Base-by-base conservation (phyloP, 2,888 invertebrate species). In the Drosophila longiperda region DNA sequence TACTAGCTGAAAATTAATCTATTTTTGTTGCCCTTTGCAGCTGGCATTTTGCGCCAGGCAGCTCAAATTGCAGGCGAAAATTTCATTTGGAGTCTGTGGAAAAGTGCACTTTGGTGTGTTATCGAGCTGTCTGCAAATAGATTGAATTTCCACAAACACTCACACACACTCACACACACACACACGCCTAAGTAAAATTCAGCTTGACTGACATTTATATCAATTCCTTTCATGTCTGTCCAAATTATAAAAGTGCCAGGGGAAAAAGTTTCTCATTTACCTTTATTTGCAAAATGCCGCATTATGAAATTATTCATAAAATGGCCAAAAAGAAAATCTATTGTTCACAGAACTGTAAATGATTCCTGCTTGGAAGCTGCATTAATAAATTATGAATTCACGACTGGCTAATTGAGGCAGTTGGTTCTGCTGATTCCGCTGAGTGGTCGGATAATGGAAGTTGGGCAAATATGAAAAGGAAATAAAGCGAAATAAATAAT, bases 391-490 rank as follows among this genome's bases (percentile, higher is more conserved):
- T 59, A 75, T 75, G 63, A 69, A 60, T 52, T 54, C 68, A 67
- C 60, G 40, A 61, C 33, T 53, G 45, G 52, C 74, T 87, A 89
- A 89, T 89, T 84, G 85, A 57, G 68, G 52, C 72, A 58, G 42
- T 34, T 55, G 26, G 29, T n/a, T 2, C 7, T 26, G 49, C 36
- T 49, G 60, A n/a, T 45, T 15, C 23, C 20, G 65, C 29, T 49
- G 68, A 26, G 23, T 36, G 38, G 64, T 8, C 12, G 12, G 45
- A 7, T 15, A 20, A 20, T 66, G 63, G 58, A 71, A 54, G 66
- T 48, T 71, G 61, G 45, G 63, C 34, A 64, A 82, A 85, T 67
- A 73, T 85, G 78, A 78, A 89, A 78, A 67, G 78, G 66, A 83
- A 70, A 55, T 40, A 40, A 40, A 40, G 40, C 54, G 71, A 60